Percentiles rank a stretch among this genome's conserved stretches.
Conservation (phyloP, 2,888 invertebrate genomes). For the Callyntrura guangdongensis region DNA sequence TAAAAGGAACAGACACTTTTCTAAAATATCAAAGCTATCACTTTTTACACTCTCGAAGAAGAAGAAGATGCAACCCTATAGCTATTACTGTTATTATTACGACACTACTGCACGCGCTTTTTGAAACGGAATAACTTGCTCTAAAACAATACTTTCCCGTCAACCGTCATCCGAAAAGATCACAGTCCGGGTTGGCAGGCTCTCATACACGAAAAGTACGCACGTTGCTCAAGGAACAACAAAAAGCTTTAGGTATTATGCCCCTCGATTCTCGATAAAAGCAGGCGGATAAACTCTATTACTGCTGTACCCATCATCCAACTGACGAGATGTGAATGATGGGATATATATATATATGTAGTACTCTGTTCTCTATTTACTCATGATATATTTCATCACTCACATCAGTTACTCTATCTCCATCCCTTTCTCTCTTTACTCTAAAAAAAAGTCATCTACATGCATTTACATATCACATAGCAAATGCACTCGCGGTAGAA, state of each 20-base stretch:
- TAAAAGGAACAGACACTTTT: constrained; percentile 36
- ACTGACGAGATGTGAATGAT: too few relatives aligned
- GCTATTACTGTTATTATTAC: constrained; percentile 11
- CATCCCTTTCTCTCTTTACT: neutral
- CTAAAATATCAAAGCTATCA: constrained; percentile 41
- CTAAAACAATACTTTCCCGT: constrained; percentile 66
- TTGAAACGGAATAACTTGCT: constrained; percentile 50
- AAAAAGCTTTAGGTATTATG: neutral
- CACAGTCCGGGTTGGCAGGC: constrained; percentile 38
- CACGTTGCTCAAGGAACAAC: constrained; percentile 19
- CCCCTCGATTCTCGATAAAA: too few relatives aligned
- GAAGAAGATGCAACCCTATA: neutral
- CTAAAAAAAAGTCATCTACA: neutral
- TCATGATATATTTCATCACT: constrained; percentile 37
- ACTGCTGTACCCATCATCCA: too few relatives aligned
- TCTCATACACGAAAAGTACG: neutral
- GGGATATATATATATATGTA: too few relatives aligned
- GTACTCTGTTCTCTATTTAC: constrained; percentile 40
- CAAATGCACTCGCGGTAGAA: too few relatives aligned
- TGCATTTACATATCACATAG: neutral
- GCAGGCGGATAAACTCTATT: neutral
- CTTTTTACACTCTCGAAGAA: constrained; percentile 36
- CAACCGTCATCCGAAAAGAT: constrained; percentile 19
- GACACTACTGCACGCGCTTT: neutral
- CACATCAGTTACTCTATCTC: neutral